phyloP scores from a whole-genome alignment of 2,888 invertebrate genomes.

The Mimachlamys varia region DNA sequence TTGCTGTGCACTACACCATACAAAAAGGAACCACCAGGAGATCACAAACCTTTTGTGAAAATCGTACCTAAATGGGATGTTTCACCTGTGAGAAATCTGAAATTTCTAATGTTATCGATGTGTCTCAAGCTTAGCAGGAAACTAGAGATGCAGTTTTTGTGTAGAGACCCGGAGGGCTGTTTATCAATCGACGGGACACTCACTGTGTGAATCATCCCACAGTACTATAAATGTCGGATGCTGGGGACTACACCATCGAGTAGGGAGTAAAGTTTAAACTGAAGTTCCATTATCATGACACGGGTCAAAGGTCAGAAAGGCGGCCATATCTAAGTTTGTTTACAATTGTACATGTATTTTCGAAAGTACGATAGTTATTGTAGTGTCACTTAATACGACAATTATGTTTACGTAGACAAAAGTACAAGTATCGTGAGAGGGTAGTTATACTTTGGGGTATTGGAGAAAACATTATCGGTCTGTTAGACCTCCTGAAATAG shows the following conservation, averaged over 20 bases:
- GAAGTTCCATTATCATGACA: neutral
- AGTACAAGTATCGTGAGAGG: too few species aligned
- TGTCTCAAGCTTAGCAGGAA: neutral
- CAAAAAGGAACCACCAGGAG: neutral
- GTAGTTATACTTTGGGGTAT: too few species aligned
- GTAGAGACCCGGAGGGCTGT: neutral
- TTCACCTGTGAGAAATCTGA: neutral
- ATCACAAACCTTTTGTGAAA: too few species aligned
- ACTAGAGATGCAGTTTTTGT: neutral
- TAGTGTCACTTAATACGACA: too few species aligned
- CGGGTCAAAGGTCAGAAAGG: slow-evolving; percentile 16
- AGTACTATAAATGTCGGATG: neutral
- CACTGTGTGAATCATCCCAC: neutral
- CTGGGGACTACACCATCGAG: neutral
- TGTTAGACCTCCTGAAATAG: too few species aligned
- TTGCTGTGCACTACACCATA: too few species aligned
- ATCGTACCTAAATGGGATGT: neutral
- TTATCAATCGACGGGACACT: neutral
- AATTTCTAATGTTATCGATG: neutral
- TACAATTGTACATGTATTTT: neutral
- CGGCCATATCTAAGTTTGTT: neutral
- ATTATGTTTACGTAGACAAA: too few species aligned
- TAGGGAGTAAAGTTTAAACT: neutral
- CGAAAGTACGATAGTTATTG: neutral
- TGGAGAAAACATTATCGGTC: too few species aligned